A percentile compares a stretch with the other conserved stretches of the same genome.
Evolutionary conservation across 2,797 vertebrate genomes (phyloP).

Genomic region (Sebastes minor): DNA sequence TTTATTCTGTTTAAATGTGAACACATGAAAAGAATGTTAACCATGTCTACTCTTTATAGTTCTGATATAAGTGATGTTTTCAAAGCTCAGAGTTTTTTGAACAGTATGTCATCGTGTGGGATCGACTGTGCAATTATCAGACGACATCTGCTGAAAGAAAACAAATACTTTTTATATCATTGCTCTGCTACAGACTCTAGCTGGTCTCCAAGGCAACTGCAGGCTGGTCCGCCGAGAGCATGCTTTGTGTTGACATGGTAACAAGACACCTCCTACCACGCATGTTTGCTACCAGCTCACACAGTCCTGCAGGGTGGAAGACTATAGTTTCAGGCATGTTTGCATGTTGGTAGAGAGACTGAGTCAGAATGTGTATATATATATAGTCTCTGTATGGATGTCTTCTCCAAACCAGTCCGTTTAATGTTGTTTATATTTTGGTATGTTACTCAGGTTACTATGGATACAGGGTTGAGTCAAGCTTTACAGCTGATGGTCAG

Average conservation of each 20-base stretch:
- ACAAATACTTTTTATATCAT: slow-evolving; percentile 61
- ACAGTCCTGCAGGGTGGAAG: slow-evolving; percentile 29
- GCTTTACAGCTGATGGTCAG: slow-evolving; percentile 17
- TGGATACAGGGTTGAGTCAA: slow-evolving; percentile 19
- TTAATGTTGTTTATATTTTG: slow-evolving; percentile 20
- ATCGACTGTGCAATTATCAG: slow-evolving; percentile 32
- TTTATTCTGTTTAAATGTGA: not conserved
- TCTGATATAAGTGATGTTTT: not conserved
- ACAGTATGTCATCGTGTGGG: slow-evolving; percentile 23
- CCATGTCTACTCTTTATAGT: not conserved
- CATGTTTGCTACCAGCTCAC: slow-evolving; percentile 46
- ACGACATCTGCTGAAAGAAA: slow-evolving; percentile 52
- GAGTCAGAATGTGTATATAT: slow-evolving; percentile 7
- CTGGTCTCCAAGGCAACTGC: slow-evolving; percentile 89
- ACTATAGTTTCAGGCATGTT: slow-evolving; percentile 14
- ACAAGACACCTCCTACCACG: slow-evolving; percentile 73
- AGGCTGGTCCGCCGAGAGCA: slow-evolving; percentile 68
- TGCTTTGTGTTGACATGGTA: slow-evolving; percentile 83
- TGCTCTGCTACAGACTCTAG: slow-evolving; percentile 56
- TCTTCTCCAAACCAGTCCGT: not conserved
- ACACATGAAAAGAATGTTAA: not conserved
- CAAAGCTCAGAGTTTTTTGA: not conserved
- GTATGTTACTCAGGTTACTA: slow-evolving; percentile 31
- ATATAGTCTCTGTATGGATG: not conserved
- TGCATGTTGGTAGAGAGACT: not conserved